Percentiles rank a stretch among this genome's conserved stretches.
Evolutionary conservation across 2,113 vertebrate species (phyloP).

Genomic region (Astur gentilis): DNA sequence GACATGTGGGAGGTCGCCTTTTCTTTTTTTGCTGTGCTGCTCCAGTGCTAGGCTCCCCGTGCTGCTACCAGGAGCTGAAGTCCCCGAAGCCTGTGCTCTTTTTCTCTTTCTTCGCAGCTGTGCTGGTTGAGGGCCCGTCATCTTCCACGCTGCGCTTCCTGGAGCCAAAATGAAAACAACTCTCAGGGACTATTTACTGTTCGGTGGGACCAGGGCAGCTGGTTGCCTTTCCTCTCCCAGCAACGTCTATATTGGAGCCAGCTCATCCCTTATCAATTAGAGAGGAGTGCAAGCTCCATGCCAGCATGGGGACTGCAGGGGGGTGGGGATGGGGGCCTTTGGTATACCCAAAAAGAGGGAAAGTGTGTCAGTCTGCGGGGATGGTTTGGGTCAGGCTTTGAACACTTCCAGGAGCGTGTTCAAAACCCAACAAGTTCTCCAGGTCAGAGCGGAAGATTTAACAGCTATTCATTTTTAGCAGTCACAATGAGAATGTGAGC

Average conservation of each 20-base stretch:
- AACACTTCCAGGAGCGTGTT: background rate
- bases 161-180: background rate
- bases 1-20: background rate
- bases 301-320: background rate
- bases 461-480: background rate
- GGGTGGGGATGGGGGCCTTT: background rate
- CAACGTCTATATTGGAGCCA: background rate
- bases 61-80: constrained; percentile 94
- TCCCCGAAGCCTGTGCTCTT: constrained; percentile 82
- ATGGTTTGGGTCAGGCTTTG: background rate
- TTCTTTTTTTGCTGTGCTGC: background rate
- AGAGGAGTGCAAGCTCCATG: background rate
- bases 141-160: constrained; percentile 83
- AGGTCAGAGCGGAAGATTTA: background rate
- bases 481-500: background rate
- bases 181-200: background rate
- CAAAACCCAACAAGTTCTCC: background rate
- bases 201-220: background rate
- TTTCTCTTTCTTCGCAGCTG: constrained; percentile 82
- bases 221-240: background rate
- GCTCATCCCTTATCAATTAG: background rate
- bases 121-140: constrained; percentile 83
- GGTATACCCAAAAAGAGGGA: background rate
- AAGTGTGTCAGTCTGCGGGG: background rate
- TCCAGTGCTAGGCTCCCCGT: background rate